phyloP scores from a whole-genome alignment of 2,113 vertebrate species.

The Passer domesticus region DNA sequence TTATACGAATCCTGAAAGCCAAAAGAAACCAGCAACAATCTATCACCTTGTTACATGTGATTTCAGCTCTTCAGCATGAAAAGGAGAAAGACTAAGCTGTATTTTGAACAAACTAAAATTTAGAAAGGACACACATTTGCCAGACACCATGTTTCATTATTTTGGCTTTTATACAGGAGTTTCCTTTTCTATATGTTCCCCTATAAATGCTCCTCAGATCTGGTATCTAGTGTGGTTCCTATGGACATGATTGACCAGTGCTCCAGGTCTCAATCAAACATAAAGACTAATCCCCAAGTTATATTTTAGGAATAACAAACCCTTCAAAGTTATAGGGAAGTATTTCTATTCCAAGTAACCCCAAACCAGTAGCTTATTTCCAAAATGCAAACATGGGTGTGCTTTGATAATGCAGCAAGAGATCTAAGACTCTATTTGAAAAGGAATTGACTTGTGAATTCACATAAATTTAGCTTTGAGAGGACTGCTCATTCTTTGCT shows the following conservation, averaged over 20 bases:
- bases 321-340: background rate
- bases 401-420: background rate
- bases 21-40: background rate
- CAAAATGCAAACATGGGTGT: background rate
- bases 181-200: background rate
- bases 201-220: background rate
- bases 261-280: background rate
- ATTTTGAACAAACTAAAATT: background rate
- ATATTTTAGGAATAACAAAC: background rate
- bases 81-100: background rate
- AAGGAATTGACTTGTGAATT: background rate
- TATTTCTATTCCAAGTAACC: background rate
- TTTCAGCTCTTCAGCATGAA: background rate
- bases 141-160: background rate
- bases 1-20: slow-evolving; percentile 86
- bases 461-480: background rate
- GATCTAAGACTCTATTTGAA: background rate
- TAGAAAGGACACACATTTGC: background rate
- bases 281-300: background rate
- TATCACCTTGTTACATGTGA: accelerated
- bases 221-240: background rate
- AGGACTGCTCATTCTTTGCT: background rate
- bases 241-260: background rate
- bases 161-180: background rate
- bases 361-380: background rate